These are phyloP conservation scores for Lethenteron reissneri DNA, from an alignment of 2,113 vertebrate species.

Conservation along the genomic window DNA sequence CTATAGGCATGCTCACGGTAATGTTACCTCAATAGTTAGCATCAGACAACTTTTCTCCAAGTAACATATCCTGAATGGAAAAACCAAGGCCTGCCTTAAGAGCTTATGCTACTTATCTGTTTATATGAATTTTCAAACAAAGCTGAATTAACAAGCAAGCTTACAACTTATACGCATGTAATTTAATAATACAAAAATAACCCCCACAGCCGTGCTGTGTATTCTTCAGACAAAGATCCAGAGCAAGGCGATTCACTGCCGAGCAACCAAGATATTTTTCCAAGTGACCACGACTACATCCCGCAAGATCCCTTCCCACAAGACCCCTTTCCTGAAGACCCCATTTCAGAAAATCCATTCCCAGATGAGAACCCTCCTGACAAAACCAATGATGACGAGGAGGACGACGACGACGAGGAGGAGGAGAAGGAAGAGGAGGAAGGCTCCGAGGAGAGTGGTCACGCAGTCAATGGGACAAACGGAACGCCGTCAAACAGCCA, in stretches of 20 bases:
- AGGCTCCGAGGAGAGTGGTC: background rate
- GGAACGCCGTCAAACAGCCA: too few relatives aligned
- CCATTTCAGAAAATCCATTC: background rate
- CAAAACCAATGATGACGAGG: background rate
- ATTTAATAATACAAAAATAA: background rate
- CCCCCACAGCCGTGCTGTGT: background rate
- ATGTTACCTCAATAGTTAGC: background rate
- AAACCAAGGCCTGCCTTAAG: background rate
- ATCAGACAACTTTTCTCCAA: background rate
- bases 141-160: background rate
- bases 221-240: constrained; percentile 2
- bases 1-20: background rate
- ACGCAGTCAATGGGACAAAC: too few relatives aligned
- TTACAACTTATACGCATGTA: background rate
- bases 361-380: background rate
- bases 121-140: background rate
- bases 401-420: background rate
- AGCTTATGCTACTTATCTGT: background rate
- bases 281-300: too few relatives aligned
- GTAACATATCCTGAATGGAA: background rate
- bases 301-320: background rate
- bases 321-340: background rate
- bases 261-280: too few relatives aligned
- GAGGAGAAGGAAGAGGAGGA: background rate
- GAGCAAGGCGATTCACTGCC: too few relatives aligned